A percentile compares a stretch with the other conserved stretches of the same genome.
These are phyloP conservation scores for Paracentrotus lividus DNA, from an alignment of 53 echinoderm and acorn worm genomes.

Conservation along the genomic window DNA sequence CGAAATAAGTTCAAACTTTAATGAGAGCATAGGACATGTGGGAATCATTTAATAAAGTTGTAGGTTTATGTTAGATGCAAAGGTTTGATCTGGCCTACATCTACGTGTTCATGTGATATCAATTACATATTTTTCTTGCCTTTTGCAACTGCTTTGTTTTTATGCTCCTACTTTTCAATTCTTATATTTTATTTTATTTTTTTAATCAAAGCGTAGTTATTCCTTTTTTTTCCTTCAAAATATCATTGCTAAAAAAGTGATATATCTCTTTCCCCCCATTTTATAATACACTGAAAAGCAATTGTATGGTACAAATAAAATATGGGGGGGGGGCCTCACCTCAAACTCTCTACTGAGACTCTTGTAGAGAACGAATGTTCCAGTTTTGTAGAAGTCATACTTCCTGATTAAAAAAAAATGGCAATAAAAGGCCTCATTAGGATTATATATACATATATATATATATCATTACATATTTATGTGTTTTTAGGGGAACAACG, in stretches of 20 bases:
- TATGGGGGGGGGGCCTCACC: slow-evolving; percentile 64
- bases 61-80: background rate
- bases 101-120: background rate
- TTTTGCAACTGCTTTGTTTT: background rate
- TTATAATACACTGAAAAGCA: background rate
- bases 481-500: background rate
- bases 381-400: slow-evolving; percentile 96
- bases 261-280: too few relatives aligned
- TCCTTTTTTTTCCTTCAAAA: too few relatives aligned
- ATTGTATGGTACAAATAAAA: background rate
- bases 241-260: too few relatives aligned
- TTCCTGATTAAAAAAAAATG: slow-evolving; percentile 76
- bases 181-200: background rate
- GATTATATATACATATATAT: background rate
- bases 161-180: background rate
- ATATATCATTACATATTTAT: background rate
- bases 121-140: background rate
- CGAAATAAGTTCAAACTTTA: background rate
- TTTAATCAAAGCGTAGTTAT: too few relatives aligned
- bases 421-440: background rate
- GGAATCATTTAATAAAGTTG: slow-evolving; percentile 31
- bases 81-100: background rate
- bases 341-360: slow-evolving; percentile 92
- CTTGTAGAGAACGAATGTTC: slow-evolving; percentile 89
- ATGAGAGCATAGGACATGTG: background rate